phyloP scores from a whole-genome alignment of 2,888 invertebrate species.

The Epirrhoe tristata region DNA sequence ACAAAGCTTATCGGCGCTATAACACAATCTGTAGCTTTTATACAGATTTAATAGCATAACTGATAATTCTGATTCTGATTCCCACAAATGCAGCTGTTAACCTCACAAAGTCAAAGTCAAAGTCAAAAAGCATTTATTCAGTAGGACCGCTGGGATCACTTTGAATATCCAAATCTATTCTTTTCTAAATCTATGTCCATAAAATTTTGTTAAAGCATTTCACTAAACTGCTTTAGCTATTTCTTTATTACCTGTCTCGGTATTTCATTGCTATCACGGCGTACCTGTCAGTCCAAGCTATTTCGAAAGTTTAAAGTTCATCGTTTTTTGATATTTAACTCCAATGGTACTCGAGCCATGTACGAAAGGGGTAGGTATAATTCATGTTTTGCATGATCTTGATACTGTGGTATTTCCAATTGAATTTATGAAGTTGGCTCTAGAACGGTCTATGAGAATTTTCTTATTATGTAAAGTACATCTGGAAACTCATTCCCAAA shows the following conservation, averaged over 20 bases:
- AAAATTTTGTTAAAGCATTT: neutral
- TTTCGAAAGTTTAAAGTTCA: constrained; percentile 78
- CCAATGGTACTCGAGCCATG: constrained; percentile 53
- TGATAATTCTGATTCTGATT: no score
- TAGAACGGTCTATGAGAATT: constrained; percentile 19
- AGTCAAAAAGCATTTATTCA: no score
- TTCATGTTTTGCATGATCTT: constrained; percentile 48
- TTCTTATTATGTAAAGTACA: neutral
- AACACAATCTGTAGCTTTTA: no score
- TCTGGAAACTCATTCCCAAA: neutral
- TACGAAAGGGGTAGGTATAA: constrained; percentile 41
- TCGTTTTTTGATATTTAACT: constrained; percentile 70
- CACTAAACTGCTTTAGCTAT: constrained; percentile 55
- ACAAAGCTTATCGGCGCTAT: no score
- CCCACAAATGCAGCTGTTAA: no score
- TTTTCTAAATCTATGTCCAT: neutral
- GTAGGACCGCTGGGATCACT: no score
- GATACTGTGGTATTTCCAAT: constrained; percentile 43
- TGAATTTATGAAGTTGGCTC: constrained; percentile 34
- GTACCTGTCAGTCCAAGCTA: constrained; percentile 60
- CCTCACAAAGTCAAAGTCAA: no score
- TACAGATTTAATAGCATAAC: no score
- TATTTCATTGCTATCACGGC: constrained; percentile 71
- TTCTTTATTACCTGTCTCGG: constrained; percentile 52
- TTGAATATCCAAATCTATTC: neutral